Evolutionary conservation across 1,140 invertebrate genomes (phyloP).

Genomic region (Panonychus citri): DNA sequence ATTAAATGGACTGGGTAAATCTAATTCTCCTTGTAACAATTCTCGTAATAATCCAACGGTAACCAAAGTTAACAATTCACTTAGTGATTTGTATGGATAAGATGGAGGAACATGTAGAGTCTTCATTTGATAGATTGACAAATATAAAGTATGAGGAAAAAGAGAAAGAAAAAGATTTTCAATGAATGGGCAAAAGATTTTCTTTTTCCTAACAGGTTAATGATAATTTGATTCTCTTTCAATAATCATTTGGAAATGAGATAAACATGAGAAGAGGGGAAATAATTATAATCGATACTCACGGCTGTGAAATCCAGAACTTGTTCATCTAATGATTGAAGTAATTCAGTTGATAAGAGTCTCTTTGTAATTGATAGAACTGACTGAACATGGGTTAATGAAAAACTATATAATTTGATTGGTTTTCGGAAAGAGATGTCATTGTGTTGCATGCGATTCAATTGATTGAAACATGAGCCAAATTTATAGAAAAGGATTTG

Average conservation of each 20-base stretch:
- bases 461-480: constrained; percentile 51
- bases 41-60: constrained; percentile 76
- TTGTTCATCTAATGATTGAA: constrained; percentile 50
- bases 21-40: constrained; percentile 48
- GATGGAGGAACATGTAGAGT: constrained; percentile 33
- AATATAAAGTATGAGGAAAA: too few species aligned
- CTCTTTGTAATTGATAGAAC: constrained; percentile 42
- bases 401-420: constrained; percentile 22
- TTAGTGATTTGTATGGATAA: constrained; percentile 72
- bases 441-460: constrained; percentile 11
- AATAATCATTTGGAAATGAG: constrained; percentile 17
- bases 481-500: constrained; percentile 71
- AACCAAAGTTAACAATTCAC: constrained; percentile 77
- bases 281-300: background rate
- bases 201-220: too few species aligned
- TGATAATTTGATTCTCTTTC: too few species aligned
- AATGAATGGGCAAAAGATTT: too few species aligned
- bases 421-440: constrained; percentile 20
- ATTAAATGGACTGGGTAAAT: constrained; percentile 65
- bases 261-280: constrained; percentile 36
- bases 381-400: constrained; percentile 20
- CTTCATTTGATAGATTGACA: background rate
- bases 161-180: too few species aligned
- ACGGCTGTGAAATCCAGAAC: constrained; percentile 16
- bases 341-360: constrained; percentile 58